These are phyloP conservation scores for Temnopleurus reevesii DNA, from an alignment of 53 echinoderm and acorn worm genomes.

Conservation along the genomic window DNA sequence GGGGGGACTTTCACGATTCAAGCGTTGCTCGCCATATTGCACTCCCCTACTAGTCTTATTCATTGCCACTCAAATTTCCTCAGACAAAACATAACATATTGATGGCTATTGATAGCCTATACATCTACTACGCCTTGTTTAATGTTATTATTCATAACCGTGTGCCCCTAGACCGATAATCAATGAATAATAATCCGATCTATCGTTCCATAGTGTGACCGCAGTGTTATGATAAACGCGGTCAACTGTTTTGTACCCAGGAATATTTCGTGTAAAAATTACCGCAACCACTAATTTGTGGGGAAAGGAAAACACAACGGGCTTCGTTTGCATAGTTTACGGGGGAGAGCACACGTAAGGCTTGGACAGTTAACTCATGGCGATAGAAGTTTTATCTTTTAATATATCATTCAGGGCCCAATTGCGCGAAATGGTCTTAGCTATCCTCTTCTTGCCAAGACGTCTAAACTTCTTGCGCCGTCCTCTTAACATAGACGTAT, in stretches of 20 bases:
- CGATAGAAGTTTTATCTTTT: too few relatives aligned
- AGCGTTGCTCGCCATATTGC: too few relatives aligned
- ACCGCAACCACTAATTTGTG: slow-evolving; percentile 26
- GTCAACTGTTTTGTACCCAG: neutral
- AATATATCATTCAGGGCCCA: too few relatives aligned
- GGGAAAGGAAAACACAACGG: neutral
- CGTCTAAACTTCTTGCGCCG: too few relatives aligned
- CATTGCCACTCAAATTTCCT: too few relatives aligned
- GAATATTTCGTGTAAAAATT: neutral
- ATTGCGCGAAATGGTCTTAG: too few relatives aligned
- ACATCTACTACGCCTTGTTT: neutral
- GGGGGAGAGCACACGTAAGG: neutral
- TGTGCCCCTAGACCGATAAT: neutral
- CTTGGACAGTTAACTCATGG: neutral
- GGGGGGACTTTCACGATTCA: too few relatives aligned
- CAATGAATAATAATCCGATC: neutral
- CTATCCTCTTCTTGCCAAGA: too few relatives aligned
- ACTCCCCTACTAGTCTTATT: too few relatives aligned
- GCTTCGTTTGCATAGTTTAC: neutral
- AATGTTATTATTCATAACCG: neutral
- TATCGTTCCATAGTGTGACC: neutral
- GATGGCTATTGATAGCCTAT: neutral
- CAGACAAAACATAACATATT: neutral
- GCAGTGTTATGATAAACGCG: neutral
- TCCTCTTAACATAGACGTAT: too few relatives aligned